A percentile compares a stretch with the other conserved stretches of the same genome.
Evolutionary conservation across 1,140 invertebrate species (phyloP).

Genomic region (Schlechtendalia chinensis): DNA sequence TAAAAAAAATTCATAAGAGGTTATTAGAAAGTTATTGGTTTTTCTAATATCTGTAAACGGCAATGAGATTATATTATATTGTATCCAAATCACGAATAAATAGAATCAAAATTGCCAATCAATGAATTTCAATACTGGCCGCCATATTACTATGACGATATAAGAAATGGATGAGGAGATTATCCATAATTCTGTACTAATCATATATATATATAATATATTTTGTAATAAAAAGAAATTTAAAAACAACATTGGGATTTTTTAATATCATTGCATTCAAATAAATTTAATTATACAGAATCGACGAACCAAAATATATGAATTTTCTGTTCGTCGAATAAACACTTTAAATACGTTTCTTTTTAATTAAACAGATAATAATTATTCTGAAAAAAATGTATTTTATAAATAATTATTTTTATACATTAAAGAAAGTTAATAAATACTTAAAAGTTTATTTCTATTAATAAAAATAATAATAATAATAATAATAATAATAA

Average conservation of each 20-base stretch:
- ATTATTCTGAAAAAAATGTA: too few relatives aligned
- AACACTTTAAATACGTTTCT: too few relatives aligned
- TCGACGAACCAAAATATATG: background rate
- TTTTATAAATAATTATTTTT: too few relatives aligned
- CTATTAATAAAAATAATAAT: too few relatives aligned
- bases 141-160: background rate
- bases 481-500: too few relatives aligned
- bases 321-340: background rate
- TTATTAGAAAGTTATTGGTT: background rate
- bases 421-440: too few relatives aligned
- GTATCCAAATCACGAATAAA: background rate
- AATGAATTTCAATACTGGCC: background rate
- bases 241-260: background rate
- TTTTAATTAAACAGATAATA: too few relatives aligned
- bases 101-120: background rate
- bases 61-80: conserved; percentile 7
- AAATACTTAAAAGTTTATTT: too few relatives aligned
- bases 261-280: background rate
- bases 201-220: too few relatives aligned
- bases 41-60: background rate
- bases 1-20: conserved; percentile 2
- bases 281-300: background rate
- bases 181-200: too few relatives aligned
- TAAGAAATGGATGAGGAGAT: too few relatives aligned
- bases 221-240: background rate